Base-by-base conservation (phyloP, 2,888 invertebrate genomes). In the Periphyllus acericola region DNA sequence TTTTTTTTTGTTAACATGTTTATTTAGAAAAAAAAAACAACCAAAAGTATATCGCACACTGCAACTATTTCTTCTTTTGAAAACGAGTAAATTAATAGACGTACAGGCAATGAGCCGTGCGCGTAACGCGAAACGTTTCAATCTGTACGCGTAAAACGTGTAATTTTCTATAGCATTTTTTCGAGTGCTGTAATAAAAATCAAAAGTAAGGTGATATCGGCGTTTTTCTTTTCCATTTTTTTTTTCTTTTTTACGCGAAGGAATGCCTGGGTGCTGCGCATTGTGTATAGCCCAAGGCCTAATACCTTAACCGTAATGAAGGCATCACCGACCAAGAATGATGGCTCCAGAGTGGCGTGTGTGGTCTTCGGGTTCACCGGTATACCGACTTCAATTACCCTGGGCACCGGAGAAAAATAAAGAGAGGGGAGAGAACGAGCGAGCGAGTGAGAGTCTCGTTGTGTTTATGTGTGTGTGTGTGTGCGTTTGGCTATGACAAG, bases 371-470 rank as follows among this genome's bases (percentile, higher is more conserved):
- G 40, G 87, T 87, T 66, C 87, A 75, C 80, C 74, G 60, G 80
- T 87, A 81, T 87, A 87, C 87, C 55, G 74, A 81, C 87, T 87
- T 87, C 87, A 87, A 87, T 87, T 87, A 87, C 81, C 87, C 87
- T n/a, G 81, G 75, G 87, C 74, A 87, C 29, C 60, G 46, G 66
- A 40, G 55, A 66, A 40, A 66, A 74, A 72, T 40, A 32, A 78
- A 68, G 68, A 81, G 40, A 34, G 78, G 25, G 46, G 66, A 32
- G 36, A 32, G 60, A 87, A 79, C 87, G 46, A 80, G 87, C 21
- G 81, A 86, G 72, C 81, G 46, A 74, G 87, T 36, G 81, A 80
- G 86, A 71, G 86, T 86, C 72, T 80, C 79, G n/a, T 71, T 60
- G 25, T 60, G 25, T 60, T 3, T 60, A 25, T 36, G 78, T 78